phyloP scores from a whole-genome alignment of 1,140 invertebrate genomes.

The Zophobas morio region DNA sequence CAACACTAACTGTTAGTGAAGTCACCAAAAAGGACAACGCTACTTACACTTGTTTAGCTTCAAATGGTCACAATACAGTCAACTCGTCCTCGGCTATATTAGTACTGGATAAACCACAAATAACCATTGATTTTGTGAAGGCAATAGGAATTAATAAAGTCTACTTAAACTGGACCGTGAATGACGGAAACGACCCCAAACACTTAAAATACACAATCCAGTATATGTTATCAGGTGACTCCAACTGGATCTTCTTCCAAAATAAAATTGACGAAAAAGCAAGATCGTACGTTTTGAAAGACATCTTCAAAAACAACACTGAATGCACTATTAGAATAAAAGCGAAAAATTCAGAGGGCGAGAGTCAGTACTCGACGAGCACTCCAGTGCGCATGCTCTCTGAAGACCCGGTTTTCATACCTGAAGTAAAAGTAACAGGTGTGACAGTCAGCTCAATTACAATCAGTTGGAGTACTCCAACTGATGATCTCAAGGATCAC shows the following conservation, averaged over 20 bases:
- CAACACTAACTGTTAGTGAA: constrained; percentile 71
- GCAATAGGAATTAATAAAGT: constrained; percentile 82
- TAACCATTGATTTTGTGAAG: constrained; percentile 81
- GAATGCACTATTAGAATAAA: constrained; percentile 71
- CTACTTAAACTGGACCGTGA: constrained; percentile 87
- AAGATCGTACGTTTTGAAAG: constrained; percentile 71
- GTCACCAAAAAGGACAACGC: constrained; percentile 78
- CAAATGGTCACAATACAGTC: constrained; percentile 62
- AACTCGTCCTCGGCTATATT: constrained; percentile 71
- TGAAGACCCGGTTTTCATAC: constrained; percentile 83
- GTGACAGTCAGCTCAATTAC: constrained; percentile 84
- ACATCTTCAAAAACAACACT: constrained; percentile 69
- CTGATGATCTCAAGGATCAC: constrained; percentile 76
- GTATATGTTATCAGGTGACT: constrained; percentile 73
- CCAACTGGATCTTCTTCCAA: constrained; percentile 70
- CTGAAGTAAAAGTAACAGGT: constrained; percentile 83
- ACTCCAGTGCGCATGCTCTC: constrained; percentile 69
- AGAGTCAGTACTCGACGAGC: constrained; percentile 67
- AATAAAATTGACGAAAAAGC: constrained; percentile 69
- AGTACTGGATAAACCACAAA: constrained; percentile 79
- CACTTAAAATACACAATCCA: constrained; percentile 75
- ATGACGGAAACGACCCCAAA: constrained; percentile 82
- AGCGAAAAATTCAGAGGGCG: constrained; percentile 71
- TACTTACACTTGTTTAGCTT: constrained; percentile 73
- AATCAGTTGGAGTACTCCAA: constrained; percentile 81